Conservation (phyloP, 1,140 invertebrate species). For the Sminthurinus signatus region DNA sequence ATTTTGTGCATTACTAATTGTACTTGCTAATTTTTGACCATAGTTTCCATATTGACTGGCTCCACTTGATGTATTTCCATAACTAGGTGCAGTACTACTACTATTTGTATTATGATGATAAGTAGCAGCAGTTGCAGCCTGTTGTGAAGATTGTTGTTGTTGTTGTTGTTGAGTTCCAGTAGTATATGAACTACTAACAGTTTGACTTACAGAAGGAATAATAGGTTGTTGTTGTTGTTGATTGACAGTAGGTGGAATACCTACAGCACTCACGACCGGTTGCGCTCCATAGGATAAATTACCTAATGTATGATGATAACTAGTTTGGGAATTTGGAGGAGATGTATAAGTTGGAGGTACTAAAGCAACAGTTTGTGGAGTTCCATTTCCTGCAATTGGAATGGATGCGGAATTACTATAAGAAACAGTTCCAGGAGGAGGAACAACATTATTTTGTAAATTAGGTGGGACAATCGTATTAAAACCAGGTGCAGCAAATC, state of each 20-base stretch:
- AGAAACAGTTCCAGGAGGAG: slow-evolving; percentile 21
- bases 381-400: background rate
- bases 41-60: slow-evolving; percentile 33
- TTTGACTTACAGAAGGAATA: background rate
- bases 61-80: slow-evolving; percentile 19
- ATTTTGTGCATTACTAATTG: slow-evolving; percentile 21
- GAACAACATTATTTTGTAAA: too few species aligned
- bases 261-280: slow-evolving; percentile 19
- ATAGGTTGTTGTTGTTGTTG: background rate
- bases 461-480: too few species aligned
- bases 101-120: slow-evolving; percentile 24
- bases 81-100: slow-evolving; percentile 13
- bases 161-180: background rate
- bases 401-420: slow-evolving; percentile 20
- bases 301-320: slow-evolving; percentile 17
- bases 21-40: slow-evolving; percentile 22
- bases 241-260: slow-evolving; percentile 15
- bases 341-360: too few species aligned
- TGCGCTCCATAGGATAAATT: slow-evolving; percentile 22
- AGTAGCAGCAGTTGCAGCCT: too few species aligned
- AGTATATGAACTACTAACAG: too few species aligned
- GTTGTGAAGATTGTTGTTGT: background rate
- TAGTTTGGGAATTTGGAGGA: background rate
- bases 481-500: slow-evolving; percentile 40
- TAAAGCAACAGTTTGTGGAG: background rate